These are phyloP conservation scores for Gallinago paraguaiae DNA, from an alignment of 2,113 vertebrate genomes.

Conservation along the genomic window DNA sequence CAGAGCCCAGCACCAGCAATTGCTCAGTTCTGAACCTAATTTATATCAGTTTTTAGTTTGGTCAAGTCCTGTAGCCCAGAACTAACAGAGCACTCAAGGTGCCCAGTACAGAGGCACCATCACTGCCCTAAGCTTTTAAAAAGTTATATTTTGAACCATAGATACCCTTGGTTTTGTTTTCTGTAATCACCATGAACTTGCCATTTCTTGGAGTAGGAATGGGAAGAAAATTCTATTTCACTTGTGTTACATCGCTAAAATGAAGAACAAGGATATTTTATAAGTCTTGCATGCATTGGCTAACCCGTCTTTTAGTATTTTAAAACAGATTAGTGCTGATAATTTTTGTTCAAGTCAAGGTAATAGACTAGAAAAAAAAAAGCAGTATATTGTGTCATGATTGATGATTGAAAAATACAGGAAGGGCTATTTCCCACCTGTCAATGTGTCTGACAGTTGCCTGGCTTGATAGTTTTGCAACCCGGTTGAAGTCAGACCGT, in stretches of 20 bases:
- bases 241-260: background rate
- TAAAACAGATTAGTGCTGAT: background rate
- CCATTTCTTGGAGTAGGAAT: background rate
- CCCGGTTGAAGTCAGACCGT: background rate
- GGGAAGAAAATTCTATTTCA: background rate
- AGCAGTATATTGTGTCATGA: background rate
- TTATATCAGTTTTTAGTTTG: background rate
- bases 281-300: background rate
- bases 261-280: background rate
- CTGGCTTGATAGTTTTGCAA: background rate
- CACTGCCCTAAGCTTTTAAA: too few relatives aligned
- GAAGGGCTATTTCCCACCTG: background rate
- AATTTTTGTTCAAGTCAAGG: background rate
- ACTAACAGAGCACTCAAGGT: too few relatives aligned
- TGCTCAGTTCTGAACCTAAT: background rate
- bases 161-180: background rate
- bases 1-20: background rate
- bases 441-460: background rate
- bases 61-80: background rate
- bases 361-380: background rate
- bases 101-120: too few relatives aligned
- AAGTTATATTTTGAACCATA: background rate
- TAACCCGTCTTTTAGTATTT: background rate
- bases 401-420: background rate
- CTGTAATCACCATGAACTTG: background rate